Percentiles rank a stretch among this genome's conserved stretches.
These are phyloP conservation scores for Phthorimaea operculella DNA, from an alignment of 1,140 invertebrate species.

Conservation along the genomic window DNA sequence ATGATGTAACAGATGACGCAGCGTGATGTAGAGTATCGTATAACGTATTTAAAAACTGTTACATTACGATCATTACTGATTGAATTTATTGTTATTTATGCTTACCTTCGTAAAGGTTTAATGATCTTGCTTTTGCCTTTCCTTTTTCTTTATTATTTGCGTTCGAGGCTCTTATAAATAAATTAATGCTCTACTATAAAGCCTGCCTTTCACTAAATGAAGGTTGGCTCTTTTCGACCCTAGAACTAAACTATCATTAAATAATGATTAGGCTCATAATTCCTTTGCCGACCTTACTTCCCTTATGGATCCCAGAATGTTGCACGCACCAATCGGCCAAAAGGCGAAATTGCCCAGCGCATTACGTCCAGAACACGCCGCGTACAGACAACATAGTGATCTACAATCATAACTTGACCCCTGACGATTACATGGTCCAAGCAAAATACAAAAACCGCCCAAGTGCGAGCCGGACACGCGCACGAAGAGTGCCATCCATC, in stretches of 20 bases:
- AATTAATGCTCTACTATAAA: too few species aligned
- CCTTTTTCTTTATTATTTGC: too few species aligned
- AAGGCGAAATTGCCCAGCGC: slow-evolving; percentile 26
- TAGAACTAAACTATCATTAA: background rate
- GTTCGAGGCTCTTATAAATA: too few species aligned
- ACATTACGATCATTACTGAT: background rate
- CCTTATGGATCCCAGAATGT: slow-evolving; percentile 8
- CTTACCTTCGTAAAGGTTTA: background rate
- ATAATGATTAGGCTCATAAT: background rate
- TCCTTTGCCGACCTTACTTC: slow-evolving; percentile 20
- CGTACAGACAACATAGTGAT: background rate
- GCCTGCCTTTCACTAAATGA: too few species aligned
- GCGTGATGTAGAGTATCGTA: too few species aligned
- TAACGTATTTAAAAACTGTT: background rate
- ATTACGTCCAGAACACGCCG: background rate
- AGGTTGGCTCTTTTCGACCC: too few species aligned
- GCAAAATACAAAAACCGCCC: too few species aligned
- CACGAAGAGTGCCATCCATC: too few species aligned
- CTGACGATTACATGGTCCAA: background rate
- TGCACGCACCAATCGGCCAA: slow-evolving; percentile 28
- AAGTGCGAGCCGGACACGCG: too few species aligned
- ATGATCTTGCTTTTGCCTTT: background rate
- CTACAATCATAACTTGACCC: background rate
- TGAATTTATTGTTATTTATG: background rate
- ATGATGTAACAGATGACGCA: background rate